Evolutionary conservation across 1,140 invertebrate genomes (phyloP), one percentile per base, ranked within the genome.

Genomic region (Nixonia krombeini): DNA sequence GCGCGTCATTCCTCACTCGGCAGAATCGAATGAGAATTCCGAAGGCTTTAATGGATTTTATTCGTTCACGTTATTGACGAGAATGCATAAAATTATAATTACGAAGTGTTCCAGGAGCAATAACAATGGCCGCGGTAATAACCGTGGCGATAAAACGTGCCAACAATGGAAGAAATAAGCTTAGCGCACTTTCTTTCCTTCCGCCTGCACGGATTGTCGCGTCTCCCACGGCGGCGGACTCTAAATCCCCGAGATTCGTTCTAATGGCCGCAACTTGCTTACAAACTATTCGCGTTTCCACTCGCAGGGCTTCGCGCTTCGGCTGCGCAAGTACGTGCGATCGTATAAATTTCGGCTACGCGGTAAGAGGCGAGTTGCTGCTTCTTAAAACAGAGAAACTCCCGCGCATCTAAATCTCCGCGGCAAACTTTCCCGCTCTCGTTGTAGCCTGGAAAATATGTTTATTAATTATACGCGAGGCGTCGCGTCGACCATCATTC

Each of bases 231-330:
- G 53, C 74, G 70, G 64, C 45, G 75, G 75, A 76, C 78, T 72
- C 80, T 82, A 83, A 84, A 85, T 85, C 80, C 77, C 73, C 44
- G 76, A 83, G 81, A 83, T 83, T 83, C 78, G 79, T 83, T 80
- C 78, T 84, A 85, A 85, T 83, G 83, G 80, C 67, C 72, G 72
- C 79, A 82, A 85, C 81, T 82, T 80, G 74, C 76, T 85, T 78
- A 78, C 79, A 78, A 84, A 82, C 78, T 83, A 78, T 79, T 76
- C 75, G 72, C 65, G 64, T 72, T 74, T 55, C 68, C 44, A 41
- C 55, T 66, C 44, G 45, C 55, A 61, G 47, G 67, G 63, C 74
- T 68, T 65, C 59, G 57, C 72, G 65, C 61, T 70, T 70, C 57
- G 55, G 52, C 66, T 55, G 44, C 53, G 51, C 69, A n/a, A 70